A percentile compares a stretch with the other conserved stretches of the same genome.
Evolutionary conservation across 1,140 invertebrate genomes (phyloP).

Genomic region (Palaemon carinicauda): DNA sequence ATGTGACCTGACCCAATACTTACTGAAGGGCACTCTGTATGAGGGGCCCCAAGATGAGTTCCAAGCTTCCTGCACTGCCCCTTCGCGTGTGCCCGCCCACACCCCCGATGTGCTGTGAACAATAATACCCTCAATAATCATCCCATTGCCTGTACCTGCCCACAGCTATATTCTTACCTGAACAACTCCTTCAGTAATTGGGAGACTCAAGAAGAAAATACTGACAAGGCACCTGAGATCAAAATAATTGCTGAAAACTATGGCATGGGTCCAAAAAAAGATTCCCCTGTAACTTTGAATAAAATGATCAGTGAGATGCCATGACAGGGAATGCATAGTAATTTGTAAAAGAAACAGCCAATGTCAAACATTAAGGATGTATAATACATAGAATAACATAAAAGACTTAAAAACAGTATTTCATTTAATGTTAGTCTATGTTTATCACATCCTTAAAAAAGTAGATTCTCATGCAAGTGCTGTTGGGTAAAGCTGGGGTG

Average conservation of each 20-base stretch:
- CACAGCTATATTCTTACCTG: conserved; percentile 13
- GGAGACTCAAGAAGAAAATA: neutral
- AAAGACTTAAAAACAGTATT: no score
- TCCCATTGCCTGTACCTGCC: neutral
- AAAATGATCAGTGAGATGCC: no score
- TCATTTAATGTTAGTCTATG: no score
- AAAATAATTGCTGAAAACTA: no score
- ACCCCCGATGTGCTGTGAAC: conserved; percentile 38
- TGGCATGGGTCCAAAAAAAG: no score
- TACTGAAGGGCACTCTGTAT: conserved; percentile 62
- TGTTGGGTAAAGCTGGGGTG: conserved; percentile 9
- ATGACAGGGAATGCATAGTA: no score
- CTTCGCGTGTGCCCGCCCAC: conserved; percentile 48
- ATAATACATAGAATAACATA: no score
- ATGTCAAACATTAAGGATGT: no score
- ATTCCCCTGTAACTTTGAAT: no score
- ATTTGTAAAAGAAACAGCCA: no score
- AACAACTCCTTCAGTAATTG: neutral
- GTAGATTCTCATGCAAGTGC: neutral
- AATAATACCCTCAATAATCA: conserved; percentile 27
- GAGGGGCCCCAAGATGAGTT: conserved; percentile 62
- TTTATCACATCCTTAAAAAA: no score
- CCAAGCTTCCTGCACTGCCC: conserved; percentile 60
- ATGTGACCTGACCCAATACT: conserved; percentile 46
- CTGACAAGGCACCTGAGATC: no score